Base-by-base conservation (phyloP, 1,140 invertebrate genomes). In the Brachionus koreanus region DNA sequence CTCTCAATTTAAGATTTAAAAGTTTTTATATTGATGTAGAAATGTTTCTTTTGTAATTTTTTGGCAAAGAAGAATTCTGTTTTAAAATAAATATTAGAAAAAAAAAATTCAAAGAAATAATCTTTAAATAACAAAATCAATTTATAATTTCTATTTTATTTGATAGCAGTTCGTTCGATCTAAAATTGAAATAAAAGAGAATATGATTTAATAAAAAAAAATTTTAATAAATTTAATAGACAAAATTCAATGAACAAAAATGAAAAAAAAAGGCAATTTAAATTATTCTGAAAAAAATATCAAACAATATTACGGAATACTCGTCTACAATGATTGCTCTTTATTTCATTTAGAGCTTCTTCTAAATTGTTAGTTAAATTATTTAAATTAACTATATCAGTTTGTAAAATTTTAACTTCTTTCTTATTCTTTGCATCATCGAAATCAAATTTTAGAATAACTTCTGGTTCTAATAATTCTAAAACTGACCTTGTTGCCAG, bases 341-440 rank as follows among this genome's bases (percentile, higher is more conserved):
- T 57, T 29, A 65, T 61, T 25, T 79, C 76, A 65, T 79, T 79
- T 25, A 79, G 25, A 1, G 76, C 76, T 4, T 79, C 49, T 42
- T 79, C 76, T 39, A 79, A 65, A 57, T 16, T 79, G n/a, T 39
- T 65, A 23, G 61, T 57, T 16, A 79, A 65, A 79, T 79, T 19
- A 61, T 61, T 79, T 43, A 79, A 79, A 79, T 79, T 79, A 3
- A 57, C 76, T 12, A 79, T 35, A 79, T 79, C 76, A 25, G 76
- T 65, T 79, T 65, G 76, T 9, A 79, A 61, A 23, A 79, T 23
- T 23, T 79, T 39, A 19, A 10, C 35, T 42, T 61, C 49, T 37
- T 42, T 42, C 12, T 42, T 29, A 35, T 65, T 16, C 19, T 61
- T 37, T 23, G 10, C 23, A 5, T 37, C 35, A 19, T 74, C 43